These are phyloP conservation scores for Silurus lanzhouensis DNA, from an alignment of 2,797 vertebrate species.

Conservation along the genomic window DNA sequence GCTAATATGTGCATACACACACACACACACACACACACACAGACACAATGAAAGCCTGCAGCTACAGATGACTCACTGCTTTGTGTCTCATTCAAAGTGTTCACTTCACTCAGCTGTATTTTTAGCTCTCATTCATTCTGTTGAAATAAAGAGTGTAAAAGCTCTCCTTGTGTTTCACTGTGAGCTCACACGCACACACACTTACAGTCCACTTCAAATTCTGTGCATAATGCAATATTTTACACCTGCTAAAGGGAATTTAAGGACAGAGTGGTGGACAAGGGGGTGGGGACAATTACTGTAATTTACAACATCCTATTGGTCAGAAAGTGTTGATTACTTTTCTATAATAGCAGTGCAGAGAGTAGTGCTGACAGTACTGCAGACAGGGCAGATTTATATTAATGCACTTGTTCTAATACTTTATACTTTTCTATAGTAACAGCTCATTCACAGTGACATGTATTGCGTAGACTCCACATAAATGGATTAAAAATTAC, in stretches of 20 bases:
- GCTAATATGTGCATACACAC: neutral
- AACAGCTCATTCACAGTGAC: neutral
- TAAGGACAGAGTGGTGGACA: neutral
- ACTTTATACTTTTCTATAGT: neutral
- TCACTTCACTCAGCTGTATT: constrained; percentile 1
- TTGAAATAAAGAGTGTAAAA: constrained; percentile 1
- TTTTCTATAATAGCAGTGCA: neutral
- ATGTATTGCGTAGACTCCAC: neutral
- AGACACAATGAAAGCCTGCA: neutral
- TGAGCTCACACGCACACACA: neutral
- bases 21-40: constrained; percentile 23
- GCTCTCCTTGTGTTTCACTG: neutral
- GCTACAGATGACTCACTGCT: constrained; percentile 13
- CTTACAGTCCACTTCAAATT: neutral
- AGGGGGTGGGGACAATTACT: neutral
- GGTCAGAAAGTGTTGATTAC: neutral
- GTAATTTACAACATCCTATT: neutral
- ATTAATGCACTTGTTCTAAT: neutral
- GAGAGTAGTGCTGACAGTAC: neutral
- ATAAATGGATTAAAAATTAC: no score
- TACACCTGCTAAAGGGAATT: neutral
- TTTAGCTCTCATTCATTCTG: constrained; percentile 20
- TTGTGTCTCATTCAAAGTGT: neutral
- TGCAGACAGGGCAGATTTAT: neutral
- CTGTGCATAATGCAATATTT: neutral